A percentile compares a stretch with the other conserved stretches of the same genome.
Conservation (phyloP, 2,888 invertebrate species). For the Anaspis maculata region DNA sequence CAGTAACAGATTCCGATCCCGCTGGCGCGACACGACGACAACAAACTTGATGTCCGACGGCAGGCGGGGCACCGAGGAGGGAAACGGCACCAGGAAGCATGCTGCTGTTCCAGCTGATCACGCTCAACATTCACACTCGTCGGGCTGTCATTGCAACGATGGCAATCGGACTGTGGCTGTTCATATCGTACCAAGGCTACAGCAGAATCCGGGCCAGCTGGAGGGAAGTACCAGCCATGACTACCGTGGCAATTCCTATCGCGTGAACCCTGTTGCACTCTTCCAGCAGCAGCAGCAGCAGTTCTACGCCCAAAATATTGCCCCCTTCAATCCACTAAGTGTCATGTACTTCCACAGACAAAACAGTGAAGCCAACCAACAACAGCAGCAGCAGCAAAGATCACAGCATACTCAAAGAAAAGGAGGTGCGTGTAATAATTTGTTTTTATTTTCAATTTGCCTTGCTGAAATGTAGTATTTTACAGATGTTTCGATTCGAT, state of each 20-base stretch:
- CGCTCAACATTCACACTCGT: background rate
- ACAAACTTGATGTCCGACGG: too few relatives aligned
- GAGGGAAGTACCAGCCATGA: conserved; percentile 10
- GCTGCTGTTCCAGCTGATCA: background rate
- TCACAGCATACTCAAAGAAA: background rate
- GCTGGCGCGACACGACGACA: too few relatives aligned
- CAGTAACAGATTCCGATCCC: too few relatives aligned
- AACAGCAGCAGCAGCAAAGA: conserved; percentile 3
- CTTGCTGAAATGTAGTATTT: background rate
- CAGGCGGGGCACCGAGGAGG: conserved; percentile 4
- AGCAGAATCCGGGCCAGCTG: conserved; percentile 4
- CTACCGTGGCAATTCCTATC: conserved; percentile 1
- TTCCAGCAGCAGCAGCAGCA: too few relatives aligned
- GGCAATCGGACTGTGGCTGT: conserved; percentile 5
- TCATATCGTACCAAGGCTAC: conserved; percentile 7
- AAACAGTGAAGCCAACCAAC: conserved; percentile 2
- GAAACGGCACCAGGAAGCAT: background rate
- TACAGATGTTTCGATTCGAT: conserved; percentile 1
- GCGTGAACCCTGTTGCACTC: conserved; percentile 1
- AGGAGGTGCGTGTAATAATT: background rate
- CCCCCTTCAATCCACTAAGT: conserved; percentile 6
- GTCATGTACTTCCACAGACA: conserved; percentile 12
- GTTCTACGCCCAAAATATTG: too few relatives aligned
- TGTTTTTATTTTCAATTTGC: conserved; percentile 1
- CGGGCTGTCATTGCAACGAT: conserved; percentile 1